Evolutionary conservation across 1,140 invertebrate genomes (phyloP), one percentile per base, ranked within the genome.

Genomic region (Cyclargus thomasi): DNA sequence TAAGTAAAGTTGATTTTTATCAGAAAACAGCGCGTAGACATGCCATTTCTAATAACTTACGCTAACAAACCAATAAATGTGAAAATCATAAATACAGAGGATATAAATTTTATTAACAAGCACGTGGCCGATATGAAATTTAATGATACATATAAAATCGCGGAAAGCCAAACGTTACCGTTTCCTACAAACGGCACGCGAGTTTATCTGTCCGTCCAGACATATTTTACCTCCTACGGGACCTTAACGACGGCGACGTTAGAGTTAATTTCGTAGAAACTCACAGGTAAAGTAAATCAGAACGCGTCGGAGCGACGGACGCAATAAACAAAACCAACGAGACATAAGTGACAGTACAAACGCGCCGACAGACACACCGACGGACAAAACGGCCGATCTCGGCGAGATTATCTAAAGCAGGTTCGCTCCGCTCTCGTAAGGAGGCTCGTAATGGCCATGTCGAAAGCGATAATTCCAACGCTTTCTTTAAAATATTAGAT

Each of bases 401-500:
- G 35, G 65, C 57, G 55, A 55, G 75, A 81, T 85, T 84, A 79
- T 77, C 74, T 86, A 67, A 67, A 77, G 70, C 77, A 67, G 72
- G 75, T 79, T 84, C 71, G 75, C 76, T 83, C 59, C 79, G 77
- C 76, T 83, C 79, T 85, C 83, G 75, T 83, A 80, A 82, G 77
- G 80, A 82, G 81, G 83, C 80, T 85, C 81, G 81, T 86, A 86
- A 86, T 86, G 76, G 74, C 70, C 74, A 78, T 85, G 81, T 79
- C 82, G 80, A 81, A 86, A 86, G 69, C 73, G 73, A 82, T 79
- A 82, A 82, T 82, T 79, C 80, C 70, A 73, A 65, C 73, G 78
- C 82, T 89, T 87, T 88, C 82, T 78, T 88, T 74, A 78, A 73
- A 77, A 67, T 70, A 74, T 72, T 72, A 70, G 80, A 81, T 79